Conservation (phyloP, 2,113 vertebrate species). For the Trochalopteron elliotii region DNA sequence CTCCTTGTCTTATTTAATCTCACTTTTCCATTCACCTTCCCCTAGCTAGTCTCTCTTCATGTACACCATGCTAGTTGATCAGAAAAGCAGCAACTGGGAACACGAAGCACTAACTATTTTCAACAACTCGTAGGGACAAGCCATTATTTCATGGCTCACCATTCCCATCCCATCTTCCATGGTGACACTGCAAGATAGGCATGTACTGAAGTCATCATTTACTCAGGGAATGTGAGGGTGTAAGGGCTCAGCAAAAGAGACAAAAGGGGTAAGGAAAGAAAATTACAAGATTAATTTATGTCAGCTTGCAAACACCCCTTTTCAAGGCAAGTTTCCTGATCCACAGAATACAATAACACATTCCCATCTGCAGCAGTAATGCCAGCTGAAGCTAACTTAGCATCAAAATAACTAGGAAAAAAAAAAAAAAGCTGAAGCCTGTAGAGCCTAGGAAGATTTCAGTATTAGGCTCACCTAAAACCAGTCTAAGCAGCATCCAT, state of each 20-base stretch:
- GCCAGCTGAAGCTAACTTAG: not conserved
- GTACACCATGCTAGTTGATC: fast-evolving
- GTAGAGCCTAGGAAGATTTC: not conserved
- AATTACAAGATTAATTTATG: not conserved
- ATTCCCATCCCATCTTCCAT: not conserved
- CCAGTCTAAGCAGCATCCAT: not conserved
- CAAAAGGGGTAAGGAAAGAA: not conserved
- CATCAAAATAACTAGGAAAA: not conserved
- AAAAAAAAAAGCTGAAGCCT: not conserved
- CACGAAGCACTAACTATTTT: not conserved
- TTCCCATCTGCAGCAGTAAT: not conserved
- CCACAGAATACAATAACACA: not conserved
- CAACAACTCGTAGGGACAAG: not conserved
- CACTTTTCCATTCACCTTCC: not conserved
- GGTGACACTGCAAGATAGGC: not conserved
- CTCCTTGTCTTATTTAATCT: not conserved
- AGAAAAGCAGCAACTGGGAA: not conserved
- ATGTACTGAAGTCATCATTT: not conserved
- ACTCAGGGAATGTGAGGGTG: not conserved
- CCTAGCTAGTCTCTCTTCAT: not conserved
- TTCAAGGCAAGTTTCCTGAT: not conserved
- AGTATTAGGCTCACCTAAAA: not conserved
- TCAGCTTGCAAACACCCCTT: not conserved
- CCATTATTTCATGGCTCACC: not conserved
- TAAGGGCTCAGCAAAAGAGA: not conserved